Evolutionary conservation across 2,888 invertebrate species (phyloP).

Genomic region (Muschampia plurimacula): DNA sequence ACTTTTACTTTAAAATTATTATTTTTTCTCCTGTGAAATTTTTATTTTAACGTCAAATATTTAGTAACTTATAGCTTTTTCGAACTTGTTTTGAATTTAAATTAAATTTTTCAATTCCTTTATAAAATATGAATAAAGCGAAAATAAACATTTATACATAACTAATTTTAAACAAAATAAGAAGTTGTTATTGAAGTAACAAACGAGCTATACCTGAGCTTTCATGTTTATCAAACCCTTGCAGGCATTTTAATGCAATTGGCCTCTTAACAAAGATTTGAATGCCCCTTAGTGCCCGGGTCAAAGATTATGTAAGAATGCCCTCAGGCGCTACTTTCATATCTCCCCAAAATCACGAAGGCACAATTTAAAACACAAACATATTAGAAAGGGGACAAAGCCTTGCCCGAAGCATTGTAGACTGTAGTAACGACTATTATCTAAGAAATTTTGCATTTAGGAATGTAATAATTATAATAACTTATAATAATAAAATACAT

Average conservation of each 20-base stretch:
- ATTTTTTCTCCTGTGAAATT: too few relatives aligned
- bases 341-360: constrained; percentile 71
- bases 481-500: too few relatives aligned
- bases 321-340: constrained; percentile 68
- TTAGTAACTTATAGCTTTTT: too few relatives aligned
- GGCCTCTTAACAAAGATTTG: constrained; percentile 62
- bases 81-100: too few relatives aligned
- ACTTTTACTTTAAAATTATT: too few relatives aligned
- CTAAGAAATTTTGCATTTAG: constrained; percentile 17
- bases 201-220: not conserved
- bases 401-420: constrained; percentile 56
- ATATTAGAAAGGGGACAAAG: constrained; percentile 63
- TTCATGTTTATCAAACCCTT: constrained; percentile 44
- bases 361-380: constrained; percentile 71
- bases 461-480: not conserved
- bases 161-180: not conserved
- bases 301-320: constrained; percentile 62
- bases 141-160: not conserved
- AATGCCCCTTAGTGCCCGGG: constrained; percentile 58
- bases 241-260: constrained; percentile 60
- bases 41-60: too few relatives aligned
- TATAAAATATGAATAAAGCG: not conserved
- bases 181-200: constrained; percentile 3
- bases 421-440: constrained; percentile 44
- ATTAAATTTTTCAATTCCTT: not conserved